These are phyloP conservation scores for Amazonetta brasiliensis DNA, from an alignment of 2,797 vertebrate species.

Conservation along the genomic window DNA sequence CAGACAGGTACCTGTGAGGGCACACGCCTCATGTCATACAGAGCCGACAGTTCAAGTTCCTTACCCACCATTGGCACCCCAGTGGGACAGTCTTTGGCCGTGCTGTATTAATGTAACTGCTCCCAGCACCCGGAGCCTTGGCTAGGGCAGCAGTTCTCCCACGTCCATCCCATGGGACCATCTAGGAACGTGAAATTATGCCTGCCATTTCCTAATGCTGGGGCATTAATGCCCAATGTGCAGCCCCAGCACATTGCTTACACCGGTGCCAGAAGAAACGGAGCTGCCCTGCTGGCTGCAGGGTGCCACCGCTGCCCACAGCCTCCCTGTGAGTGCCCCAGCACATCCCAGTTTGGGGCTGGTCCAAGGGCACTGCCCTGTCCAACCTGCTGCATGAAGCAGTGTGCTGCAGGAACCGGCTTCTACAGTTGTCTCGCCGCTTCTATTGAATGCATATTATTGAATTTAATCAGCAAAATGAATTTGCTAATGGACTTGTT, in stretches of 20 bases:
- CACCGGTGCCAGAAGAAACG: neutral
- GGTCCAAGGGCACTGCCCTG: fast-evolving
- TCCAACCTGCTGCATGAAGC: fast-evolving
- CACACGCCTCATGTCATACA: fast-evolving
- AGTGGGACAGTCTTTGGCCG: neutral
- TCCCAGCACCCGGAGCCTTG: neutral
- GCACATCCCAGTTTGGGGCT: fast-evolving
- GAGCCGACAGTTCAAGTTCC: neutral
- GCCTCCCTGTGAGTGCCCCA: neutral
- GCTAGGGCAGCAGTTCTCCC: neutral
- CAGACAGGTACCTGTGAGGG: neutral
- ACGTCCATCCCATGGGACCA: too few relatives aligned
- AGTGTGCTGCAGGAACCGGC: neutral
- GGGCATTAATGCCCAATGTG: fast-evolving
- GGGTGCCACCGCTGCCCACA: neutral
- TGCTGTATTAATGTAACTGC: neutral
- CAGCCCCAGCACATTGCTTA: fast-evolving
- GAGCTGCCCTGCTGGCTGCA: too few relatives aligned
- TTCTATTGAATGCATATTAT: neutral
- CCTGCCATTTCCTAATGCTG: fast-evolving
- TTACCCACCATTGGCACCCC: neutral
- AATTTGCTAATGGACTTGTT: conserved; percentile 18
- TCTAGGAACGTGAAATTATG: fast-evolving
- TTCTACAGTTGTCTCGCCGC: fast-evolving
- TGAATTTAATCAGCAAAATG: neutral